phyloP scores from a whole-genome alignment of 2,888 invertebrate species.

The Anoplius nigerrimus region DNA sequence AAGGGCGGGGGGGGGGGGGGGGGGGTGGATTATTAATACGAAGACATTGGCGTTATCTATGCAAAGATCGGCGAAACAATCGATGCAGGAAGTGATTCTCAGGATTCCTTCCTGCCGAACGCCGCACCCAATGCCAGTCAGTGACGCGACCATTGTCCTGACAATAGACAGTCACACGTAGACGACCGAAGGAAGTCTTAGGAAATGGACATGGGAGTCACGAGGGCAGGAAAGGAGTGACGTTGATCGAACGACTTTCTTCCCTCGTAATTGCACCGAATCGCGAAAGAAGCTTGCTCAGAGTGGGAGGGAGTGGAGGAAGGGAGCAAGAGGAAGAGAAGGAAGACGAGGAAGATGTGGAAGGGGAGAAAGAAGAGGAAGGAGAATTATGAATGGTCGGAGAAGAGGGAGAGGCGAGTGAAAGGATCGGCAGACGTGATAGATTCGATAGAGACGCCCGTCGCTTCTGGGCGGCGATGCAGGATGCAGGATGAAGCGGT shows the following conservation, averaged over 20 bases:
- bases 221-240: constrained; percentile 34
- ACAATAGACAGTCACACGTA: no score
- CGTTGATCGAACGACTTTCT: constrained; percentile 53
- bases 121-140: background rate
- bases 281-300: constrained; percentile 20
- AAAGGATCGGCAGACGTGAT: constrained; percentile 41
- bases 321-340: background rate
- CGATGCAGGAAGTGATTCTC: no score
- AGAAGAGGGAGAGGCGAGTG: constrained; percentile 47
- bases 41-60: no score
- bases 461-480: constrained; percentile 2
- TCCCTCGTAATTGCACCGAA: constrained; percentile 38
- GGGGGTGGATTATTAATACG: no score
- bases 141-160: constrained; percentile 28
- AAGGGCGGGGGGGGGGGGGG: no score
- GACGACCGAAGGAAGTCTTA: no score
- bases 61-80: no score
- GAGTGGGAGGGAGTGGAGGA: background rate
- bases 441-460: constrained; percentile 14
- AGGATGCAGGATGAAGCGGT: constrained; percentile 13
- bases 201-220: constrained; percentile 13
- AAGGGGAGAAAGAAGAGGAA: constrained; percentile 23
- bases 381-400: constrained; percentile 28
- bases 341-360: background rate
- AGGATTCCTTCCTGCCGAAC: background rate